phyloP scores from a whole-genome alignment of 2,888 invertebrate species.

The Caenorhabditis macrosperma region DNA sequence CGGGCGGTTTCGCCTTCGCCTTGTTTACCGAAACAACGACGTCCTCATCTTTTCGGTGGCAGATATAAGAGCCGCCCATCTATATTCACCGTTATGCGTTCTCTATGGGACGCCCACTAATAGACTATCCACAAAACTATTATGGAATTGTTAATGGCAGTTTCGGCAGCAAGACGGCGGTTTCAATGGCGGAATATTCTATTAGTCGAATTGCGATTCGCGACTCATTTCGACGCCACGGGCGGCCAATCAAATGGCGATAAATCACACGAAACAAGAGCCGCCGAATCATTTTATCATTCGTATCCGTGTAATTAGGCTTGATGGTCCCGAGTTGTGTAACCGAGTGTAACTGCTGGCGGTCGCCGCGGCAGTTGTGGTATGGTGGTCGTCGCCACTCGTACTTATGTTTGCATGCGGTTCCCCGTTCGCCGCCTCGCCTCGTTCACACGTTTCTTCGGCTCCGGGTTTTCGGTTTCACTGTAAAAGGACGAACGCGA shows the following conservation, averaged over 20 bases:
- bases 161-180: neutral
- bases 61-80: constrained; percentile 7
- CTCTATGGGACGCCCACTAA: constrained; percentile 3
- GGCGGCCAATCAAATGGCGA: constrained; percentile 38
- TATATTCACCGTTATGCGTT: neutral
- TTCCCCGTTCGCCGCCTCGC: neutral
- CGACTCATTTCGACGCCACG: neutral
- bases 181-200: constrained; percentile 44
- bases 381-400: neutral
- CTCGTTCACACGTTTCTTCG: constrained; percentile 31
- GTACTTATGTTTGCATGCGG: constrained; percentile 45
- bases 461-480: constrained; percentile 44
- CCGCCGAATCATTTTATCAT: constrained; percentile 53
- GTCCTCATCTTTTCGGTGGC: constrained; percentile 26
- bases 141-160: constrained; percentile 44
- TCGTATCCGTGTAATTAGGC: constrained; percentile 46
- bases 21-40: constrained; percentile 34
- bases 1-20: constrained; percentile 17
- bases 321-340: constrained; percentile 43
- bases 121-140: constrained; percentile 33
- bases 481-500: constrained; percentile 19
- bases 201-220: neutral
- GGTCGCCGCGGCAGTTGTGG: constrained; percentile 11
- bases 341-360: constrained; percentile 41
- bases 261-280: constrained; percentile 50